Conservation (phyloP, 1,140 invertebrate genomes). For the Amyelois transitella region DNA sequence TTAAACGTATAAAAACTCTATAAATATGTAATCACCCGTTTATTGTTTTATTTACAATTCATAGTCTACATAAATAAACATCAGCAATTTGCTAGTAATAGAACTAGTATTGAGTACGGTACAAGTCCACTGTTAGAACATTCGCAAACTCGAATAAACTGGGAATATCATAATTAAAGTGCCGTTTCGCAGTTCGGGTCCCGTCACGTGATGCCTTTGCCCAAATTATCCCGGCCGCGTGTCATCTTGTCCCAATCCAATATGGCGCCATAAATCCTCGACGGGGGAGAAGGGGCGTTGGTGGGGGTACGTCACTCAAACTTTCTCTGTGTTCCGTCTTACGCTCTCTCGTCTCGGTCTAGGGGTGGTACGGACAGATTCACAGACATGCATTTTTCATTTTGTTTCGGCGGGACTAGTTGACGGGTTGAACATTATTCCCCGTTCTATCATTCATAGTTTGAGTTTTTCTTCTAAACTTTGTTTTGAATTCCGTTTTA, state of each 20-base stretch:
- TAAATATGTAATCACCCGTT: slow-evolving; percentile 48
- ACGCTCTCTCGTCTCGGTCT: slow-evolving; percentile 57
- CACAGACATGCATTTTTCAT: slow-evolving; percentile 41
- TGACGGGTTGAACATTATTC: slow-evolving; percentile 11
- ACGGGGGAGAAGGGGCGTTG: slow-evolving; percentile 40
- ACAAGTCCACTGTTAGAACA: slow-evolving; percentile 9
- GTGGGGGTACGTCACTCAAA: slow-evolving; percentile 72
- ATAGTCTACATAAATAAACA: neutral
- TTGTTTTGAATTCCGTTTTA: neutral
- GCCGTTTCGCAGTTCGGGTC: slow-evolving; percentile 59
- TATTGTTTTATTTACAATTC: slow-evolving; percentile 23
- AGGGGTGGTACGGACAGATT: slow-evolving; percentile 60
- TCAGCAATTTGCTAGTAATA: neutral
- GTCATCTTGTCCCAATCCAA: slow-evolving; percentile 75
- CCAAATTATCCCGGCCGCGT: slow-evolving; percentile 73
- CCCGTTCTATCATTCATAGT: neutral
- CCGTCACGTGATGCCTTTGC: slow-evolving; percentile 70
- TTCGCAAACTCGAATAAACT: slow-evolving; percentile 30
- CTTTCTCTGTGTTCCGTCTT: slow-evolving; percentile 72
- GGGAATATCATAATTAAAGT: slow-evolving; percentile 72
- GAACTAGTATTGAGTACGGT: neutral
- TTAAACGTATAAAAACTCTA: slow-evolving; percentile 47
- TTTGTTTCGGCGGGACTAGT: slow-evolving; percentile 17
- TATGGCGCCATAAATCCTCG: slow-evolving; percentile 73
- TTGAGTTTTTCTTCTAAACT: slow-evolving; percentile 11